Evolutionary conservation across 2,797 vertebrate species (phyloP), one percentile per base, ranked within the genome.

Genomic region (Limosa lapponica): DNA sequence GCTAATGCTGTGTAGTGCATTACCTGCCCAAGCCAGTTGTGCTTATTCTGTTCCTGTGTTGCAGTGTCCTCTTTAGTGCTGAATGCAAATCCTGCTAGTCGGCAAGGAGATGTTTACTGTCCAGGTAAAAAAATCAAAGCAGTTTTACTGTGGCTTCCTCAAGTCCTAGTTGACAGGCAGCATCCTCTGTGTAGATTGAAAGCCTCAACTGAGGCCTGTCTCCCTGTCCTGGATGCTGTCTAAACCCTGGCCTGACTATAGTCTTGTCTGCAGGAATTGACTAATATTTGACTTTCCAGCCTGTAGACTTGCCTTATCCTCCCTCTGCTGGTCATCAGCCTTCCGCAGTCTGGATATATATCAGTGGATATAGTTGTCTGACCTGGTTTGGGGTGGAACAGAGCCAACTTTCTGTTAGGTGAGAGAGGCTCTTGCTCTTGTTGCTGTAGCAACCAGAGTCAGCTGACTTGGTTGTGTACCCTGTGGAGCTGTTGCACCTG

Each of bases 1-100:
- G 17, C 43, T 5, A 11, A 52, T 2, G 1, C 19, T 28, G 2
- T 39, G 19, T 19, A 32, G 12, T 2, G 1, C 3, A 3, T 73
- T 69, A 28, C 28, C 59, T 71, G 39, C 11, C 13, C 13, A n/a
- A 58, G 32, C 16, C 51, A 67, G 28, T 25, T 3, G 3, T 39
- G 4, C 6, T 77, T 78, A 11, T 32, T 61, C 14, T 72, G 6
- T 57, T 79, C 25, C 20, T 75, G 5, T 36, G 18, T 25, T 70
- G 25, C 19, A 74, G 18, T 70, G 12, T 54, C 41, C 11, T 87
- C 61, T 89, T 51, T 1, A 25, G 16, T 27, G 17, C 36, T 48
- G 41, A 77, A 34, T 48, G 18, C n/a, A 46, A 64, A 58, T 39
- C 18, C 14, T 66, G 7, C 22, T 70, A 4, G 36, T 65, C 14